Base-by-base conservation (phyloP, 2,113 vertebrate genomes). In the Anthoscopus minutus region DNA sequence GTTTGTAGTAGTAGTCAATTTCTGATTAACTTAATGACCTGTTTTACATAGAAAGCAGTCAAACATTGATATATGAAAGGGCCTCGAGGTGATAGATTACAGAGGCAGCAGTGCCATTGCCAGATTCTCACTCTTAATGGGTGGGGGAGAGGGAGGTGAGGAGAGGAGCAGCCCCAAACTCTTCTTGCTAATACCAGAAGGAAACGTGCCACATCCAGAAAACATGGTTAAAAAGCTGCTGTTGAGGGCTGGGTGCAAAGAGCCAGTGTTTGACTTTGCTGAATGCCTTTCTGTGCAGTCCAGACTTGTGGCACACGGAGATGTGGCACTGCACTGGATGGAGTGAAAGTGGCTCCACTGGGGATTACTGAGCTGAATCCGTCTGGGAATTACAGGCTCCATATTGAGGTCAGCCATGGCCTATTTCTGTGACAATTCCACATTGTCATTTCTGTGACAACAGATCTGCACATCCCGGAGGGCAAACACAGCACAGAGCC, bases 11-110 rank as follows among this genome's bases (percentile, higher is more conserved):
- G 96, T 93, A 94, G 87, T 97, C 97, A 96, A 97, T 96, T 98
- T 96, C 76, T 97, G 96, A 97, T 98, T 97, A 97, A 96, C 86
- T 92, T 98, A 98, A 97, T 97, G 95, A 95, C 92, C 93, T 98
- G 97, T 96, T 98, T 97, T 97, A 96, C 94, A 93, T 96, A 93
- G 85, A 91, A 96, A 94, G 95, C 92, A 94, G 95, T 97, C 96
- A 97, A 97, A 97, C 97, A 96, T 85, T 98, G 96, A 97, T 96
- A 73, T 88, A 96, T 89, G 81, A 79, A 96, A 95, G 80, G 73
- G 83, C 89, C 82, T 82, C 9, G 38, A 80, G 80, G 92, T 66
- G 67, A 88, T 4, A 57, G 89, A 96, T 89, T 86, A 86, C 65
- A 62, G 45, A 82, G 42, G 48, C 79, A 81, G 74, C 65, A 48